These are phyloP conservation scores for Lagorchestes hirsutus DNA, from an alignment of 2,797 vertebrate species.

Conservation along the genomic window DNA sequence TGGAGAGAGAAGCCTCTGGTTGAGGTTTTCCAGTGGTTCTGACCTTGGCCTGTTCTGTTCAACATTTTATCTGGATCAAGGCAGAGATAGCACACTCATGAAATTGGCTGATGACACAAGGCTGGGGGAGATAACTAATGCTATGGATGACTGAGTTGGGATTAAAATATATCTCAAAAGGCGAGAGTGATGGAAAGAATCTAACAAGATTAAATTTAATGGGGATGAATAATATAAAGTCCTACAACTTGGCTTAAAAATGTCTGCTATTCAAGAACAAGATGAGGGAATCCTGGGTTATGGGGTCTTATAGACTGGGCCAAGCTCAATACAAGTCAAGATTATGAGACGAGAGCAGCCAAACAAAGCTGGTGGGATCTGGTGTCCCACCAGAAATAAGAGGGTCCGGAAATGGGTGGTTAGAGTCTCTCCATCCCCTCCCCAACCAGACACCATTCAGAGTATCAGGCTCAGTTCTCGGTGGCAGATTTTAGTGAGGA, in stretches of 20 bases:
- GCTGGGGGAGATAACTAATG: not conserved
- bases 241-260: not conserved
- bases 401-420: not conserved
- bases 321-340: not conserved
- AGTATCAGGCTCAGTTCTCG: not conserved
- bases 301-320: not conserved
- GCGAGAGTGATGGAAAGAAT: not conserved
- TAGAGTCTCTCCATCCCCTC: not conserved
- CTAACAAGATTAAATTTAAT: not conserved
- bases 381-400: not conserved
- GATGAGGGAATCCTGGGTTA: not conserved
- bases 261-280: not conserved
- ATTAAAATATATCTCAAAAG: not conserved
- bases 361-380: not conserved
- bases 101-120: not conserved
- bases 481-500: not conserved
- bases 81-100: not conserved
- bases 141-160: not conserved
- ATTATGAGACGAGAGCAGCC: not conserved
- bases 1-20: not conserved
- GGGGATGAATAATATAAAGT: not conserved
- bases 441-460: not conserved
- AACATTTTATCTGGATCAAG: not conserved
- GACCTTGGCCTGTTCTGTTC: not conserved
- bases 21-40: not conserved